Evolutionary conservation across 2,888 invertebrate genomes (phyloP), one percentile per base, ranked within the genome.

Genomic region (Sericinus montela): DNA sequence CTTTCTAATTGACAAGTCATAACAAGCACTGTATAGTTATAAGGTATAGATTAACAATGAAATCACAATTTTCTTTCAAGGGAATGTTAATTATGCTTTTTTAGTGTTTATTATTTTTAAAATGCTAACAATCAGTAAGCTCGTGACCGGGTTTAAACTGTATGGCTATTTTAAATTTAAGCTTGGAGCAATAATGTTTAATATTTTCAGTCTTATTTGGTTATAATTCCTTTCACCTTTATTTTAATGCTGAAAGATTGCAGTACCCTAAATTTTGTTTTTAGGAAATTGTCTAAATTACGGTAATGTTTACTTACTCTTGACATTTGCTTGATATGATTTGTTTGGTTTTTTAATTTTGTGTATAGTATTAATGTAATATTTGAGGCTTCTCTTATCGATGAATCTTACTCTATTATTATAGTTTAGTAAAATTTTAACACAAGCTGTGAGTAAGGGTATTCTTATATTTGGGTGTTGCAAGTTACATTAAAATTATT

Each of bases 1-100:
- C 63, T 56, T 48, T 56, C 54, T 46, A 52, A 51, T 48, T 48
- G 47, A 58, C 53, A 48, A 56, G 52, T 55, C 47, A 54, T 52
- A 50, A 50, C 50, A 45, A 50, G 45, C 50, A 45, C 40, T 45
- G 34, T 40, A 40, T 23, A 29, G 16, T 32, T 11, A 7, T 45
- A n/a, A 45, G 19, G 40, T 7, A 39, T 25, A 30, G 5, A 35
- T 28, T 50, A 50, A 50, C 34, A 23, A 29, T 2, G 8, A 34
- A 11, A 30, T 38, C 13, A 3, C 40, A 16, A 28, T 11, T 40
- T 32, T 29, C 13, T 39, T 40, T 45, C 29, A n/a, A 16, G 3
- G 1, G 32, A 45, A 28, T 39, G 14, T 37, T 36, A 29, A 25
- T 50, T 40, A 40, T 41, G 35, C 35, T 45, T 41, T 19, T 43